Percentiles rank a stretch among this genome's conserved stretches.
phyloP scores from a whole-genome alignment of 1,140 invertebrate species.

The Physella acuta region DNA sequence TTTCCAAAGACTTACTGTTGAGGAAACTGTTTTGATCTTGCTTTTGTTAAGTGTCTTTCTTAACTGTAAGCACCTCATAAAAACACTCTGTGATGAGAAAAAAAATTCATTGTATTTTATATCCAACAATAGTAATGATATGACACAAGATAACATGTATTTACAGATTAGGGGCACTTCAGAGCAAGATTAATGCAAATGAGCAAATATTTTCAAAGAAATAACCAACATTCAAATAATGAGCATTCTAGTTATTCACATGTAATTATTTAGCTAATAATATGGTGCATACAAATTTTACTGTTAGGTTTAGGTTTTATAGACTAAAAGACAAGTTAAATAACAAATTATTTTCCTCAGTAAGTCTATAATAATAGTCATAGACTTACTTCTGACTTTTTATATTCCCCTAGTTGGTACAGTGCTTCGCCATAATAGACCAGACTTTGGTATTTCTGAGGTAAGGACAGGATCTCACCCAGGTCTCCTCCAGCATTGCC shows the following conservation, averaged over 20 bases:
- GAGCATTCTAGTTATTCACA: too few species aligned
- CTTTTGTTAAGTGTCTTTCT: slow-evolving; percentile 71
- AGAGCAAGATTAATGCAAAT: too few species aligned
- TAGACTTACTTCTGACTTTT: slow-evolving; percentile 70
- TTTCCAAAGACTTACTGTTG: slow-evolving; percentile 44
- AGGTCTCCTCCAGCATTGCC: slow-evolving; percentile 16
- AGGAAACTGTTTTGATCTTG: slow-evolving; percentile 47
- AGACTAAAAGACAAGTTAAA: slow-evolving; percentile 5
- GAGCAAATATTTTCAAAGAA: too few species aligned
- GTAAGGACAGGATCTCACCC: slow-evolving; percentile 17
- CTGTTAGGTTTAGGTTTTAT: not conserved
- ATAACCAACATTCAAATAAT: too few species aligned
- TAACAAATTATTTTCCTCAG: too few species aligned
- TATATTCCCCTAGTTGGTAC: slow-evolving; percentile 68
- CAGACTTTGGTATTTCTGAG: slow-evolving; percentile 24
- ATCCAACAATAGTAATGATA: not conserved
- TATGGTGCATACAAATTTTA: not conserved
- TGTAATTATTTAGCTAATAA: slow-evolving; percentile 1
- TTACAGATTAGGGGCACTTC: not conserved
- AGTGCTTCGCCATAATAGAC: slow-evolving; percentile 72
- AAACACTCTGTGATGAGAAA: slow-evolving; percentile 59
- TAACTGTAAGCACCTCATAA: slow-evolving; percentile 70
- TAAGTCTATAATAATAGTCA: too few species aligned
- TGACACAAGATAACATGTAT: not conserved
- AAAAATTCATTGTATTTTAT: too few species aligned